phyloP scores from a whole-genome alignment of 2,113 vertebrate genomes.

The Sporophila hypoxantha region DNA sequence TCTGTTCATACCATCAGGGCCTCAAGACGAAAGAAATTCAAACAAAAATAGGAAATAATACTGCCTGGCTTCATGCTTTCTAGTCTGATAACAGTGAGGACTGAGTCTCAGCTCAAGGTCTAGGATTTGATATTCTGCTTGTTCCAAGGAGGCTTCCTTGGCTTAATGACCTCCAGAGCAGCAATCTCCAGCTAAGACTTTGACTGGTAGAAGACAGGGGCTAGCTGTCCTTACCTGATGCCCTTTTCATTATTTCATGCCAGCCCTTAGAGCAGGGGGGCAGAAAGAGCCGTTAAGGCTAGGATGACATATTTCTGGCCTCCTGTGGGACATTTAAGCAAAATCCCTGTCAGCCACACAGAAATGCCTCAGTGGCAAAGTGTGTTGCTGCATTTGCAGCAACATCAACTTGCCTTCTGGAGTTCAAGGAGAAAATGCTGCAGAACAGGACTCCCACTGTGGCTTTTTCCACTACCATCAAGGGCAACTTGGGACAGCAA shows the following conservation, averaged over 20 bases:
- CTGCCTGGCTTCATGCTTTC: background rate
- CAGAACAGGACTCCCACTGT: background rate
- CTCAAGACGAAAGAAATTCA: background rate
- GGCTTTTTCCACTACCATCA: background rate
- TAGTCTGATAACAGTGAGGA: background rate
- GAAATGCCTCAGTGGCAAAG: background rate
- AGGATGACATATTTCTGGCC: background rate
- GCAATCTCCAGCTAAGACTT: background rate
- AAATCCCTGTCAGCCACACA: background rate
- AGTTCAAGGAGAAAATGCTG: conserved; percentile 37
- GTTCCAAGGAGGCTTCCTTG: background rate
- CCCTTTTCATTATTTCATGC: background rate
- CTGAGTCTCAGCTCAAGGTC: background rate
- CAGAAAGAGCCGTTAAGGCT: background rate
- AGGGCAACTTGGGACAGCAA: background rate
- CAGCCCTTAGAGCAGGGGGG: background rate
- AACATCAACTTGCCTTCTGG: background rate
- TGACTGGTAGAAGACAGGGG: background rate
- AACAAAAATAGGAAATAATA: background rate
- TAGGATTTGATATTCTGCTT: background rate
- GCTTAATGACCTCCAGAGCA: background rate
- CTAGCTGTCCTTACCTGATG: background rate
- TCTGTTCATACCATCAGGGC: background rate
- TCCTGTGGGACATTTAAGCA: background rate
- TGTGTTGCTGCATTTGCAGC: background rate